Evolutionary conservation across 2,888 invertebrate genomes (phyloP), one percentile per base, ranked within the genome.

Genomic region (Apeira syringaria): DNA sequence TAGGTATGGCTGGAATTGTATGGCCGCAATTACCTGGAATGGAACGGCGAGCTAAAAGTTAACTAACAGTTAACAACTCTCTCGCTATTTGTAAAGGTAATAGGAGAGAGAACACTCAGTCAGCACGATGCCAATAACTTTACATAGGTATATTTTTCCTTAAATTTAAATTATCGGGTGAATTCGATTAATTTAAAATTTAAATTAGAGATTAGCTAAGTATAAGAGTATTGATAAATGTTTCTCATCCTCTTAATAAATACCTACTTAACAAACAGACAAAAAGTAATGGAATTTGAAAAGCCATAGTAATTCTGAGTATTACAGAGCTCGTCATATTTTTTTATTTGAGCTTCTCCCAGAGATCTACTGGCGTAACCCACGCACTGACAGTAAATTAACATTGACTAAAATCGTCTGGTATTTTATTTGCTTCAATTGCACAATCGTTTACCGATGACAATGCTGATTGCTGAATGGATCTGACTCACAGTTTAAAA

Each of bases 341-440:
- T 15, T 15, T 4, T 15, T 15, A 20, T 20, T 20, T 20, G 20
- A 5, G 20, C 5, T 3, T 5, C 20, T 7, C 2, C 20, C 20
- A 7, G 20, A 7, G 20, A 20, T 2, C 20, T 7, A 7, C 0
- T 6, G 18, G 18, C 18, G 5, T 6, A 7, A 17, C 20, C 20
- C 20, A 20, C 20, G 20, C 20, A 7, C 7, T 2, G 20, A 20
- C 20, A 7, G 7, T 20, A 20, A 5, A 7, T 2, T 20, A 20
- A 20, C 20, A 7, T 5, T 7, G 13, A 10, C 2, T 10, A 28
- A 18, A 5, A 18, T 13, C 6, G 32, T 32, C 22, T 24, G 37
- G 20, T 24, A 15, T 29, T 36, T 38, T 37, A 34, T 27, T 15
- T 28, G n/a, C 26, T 35, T 11, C 27, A 35, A 35, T 27, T 27